Percentiles rank a stretch among this genome's conserved stretches.
Evolutionary conservation across 2,797 vertebrate species (phyloP).

Genomic region (Sebastes minor): DNA sequence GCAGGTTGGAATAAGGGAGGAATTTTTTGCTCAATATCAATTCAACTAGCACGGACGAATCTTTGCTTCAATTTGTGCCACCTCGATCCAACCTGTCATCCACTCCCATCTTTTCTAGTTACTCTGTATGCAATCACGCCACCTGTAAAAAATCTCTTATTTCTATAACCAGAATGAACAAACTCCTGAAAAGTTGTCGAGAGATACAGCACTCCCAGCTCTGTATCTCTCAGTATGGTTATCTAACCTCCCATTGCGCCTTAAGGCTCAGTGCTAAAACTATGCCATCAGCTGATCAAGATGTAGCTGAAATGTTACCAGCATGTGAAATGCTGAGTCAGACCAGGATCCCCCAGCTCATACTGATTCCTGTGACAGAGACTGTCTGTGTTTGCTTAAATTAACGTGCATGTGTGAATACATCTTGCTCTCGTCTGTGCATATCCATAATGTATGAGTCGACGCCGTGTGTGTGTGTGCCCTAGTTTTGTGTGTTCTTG

Average conservation of each 20-base stretch:
- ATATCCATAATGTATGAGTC: conserved; percentile 68
- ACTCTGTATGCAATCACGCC: not conserved
- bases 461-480: conserved; percentile 27
- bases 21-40: conserved; percentile 1
- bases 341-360: conserved; percentile 32
- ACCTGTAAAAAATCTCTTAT: not conserved
- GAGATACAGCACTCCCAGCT: not conserved
- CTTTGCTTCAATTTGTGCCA: not conserved
- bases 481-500: conserved; percentile 38
- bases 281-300: not conserved
- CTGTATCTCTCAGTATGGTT: not conserved
- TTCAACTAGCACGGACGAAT: not conserved
- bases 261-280: conserved; percentile 6
- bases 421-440: conserved; percentile 41
- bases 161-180: not conserved
- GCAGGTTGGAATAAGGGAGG: not conserved
- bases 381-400: conserved; percentile 62
- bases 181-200: not conserved
- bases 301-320: conserved; percentile 34
- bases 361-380: conserved; percentile 40
- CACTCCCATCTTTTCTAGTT: not conserved
- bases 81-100: not conserved
- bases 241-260: not conserved
- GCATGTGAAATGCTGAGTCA: conserved; percentile 62
- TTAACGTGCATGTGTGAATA: conserved; percentile 55